These are phyloP conservation scores for Philaethria dido DNA, from an alignment of 2,888 invertebrate genomes.

Conservation along the genomic window DNA sequence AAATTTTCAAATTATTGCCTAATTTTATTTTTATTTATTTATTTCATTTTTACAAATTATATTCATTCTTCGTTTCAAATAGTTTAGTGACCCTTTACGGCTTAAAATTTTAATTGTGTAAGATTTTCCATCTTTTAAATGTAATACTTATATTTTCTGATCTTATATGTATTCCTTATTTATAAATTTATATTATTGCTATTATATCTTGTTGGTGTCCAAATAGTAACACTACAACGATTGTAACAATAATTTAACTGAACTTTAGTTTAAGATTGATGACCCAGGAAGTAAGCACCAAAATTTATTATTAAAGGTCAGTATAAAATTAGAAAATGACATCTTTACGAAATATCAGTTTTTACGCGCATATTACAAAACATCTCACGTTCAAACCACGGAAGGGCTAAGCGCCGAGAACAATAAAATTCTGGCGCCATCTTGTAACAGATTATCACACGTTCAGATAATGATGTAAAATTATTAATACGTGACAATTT, in stretches of 20 bases:
- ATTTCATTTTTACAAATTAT: no score
- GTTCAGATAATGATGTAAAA: constrained; percentile 77
- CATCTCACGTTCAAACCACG: constrained; percentile 45
- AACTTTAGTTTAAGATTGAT: background rate
- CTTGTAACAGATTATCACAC: constrained; percentile 74
- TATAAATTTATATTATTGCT: background rate
- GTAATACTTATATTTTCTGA: no score
- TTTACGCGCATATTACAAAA: constrained; percentile 40
- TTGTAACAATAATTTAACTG: background rate
- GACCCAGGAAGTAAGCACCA: background rate
- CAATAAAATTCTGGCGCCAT: constrained; percentile 79
- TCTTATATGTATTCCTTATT: no score
- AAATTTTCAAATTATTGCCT: no score
- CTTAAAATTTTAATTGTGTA: no score
- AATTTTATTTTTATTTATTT: no score
- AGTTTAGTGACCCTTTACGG: no score
- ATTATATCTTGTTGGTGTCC: background rate
- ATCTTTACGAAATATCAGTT: background rate
- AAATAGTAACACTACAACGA: constrained; percentile 1
- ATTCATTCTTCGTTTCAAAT: no score
- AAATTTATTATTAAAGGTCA: background rate
- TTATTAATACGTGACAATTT: constrained; percentile 73
- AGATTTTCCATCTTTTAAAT: no score
- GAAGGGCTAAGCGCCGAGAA: constrained; percentile 56
- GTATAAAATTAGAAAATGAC: background rate